Evolutionary conservation across 2,113 vertebrate genomes (phyloP).

Genomic region (Microcebus murinus): DNA sequence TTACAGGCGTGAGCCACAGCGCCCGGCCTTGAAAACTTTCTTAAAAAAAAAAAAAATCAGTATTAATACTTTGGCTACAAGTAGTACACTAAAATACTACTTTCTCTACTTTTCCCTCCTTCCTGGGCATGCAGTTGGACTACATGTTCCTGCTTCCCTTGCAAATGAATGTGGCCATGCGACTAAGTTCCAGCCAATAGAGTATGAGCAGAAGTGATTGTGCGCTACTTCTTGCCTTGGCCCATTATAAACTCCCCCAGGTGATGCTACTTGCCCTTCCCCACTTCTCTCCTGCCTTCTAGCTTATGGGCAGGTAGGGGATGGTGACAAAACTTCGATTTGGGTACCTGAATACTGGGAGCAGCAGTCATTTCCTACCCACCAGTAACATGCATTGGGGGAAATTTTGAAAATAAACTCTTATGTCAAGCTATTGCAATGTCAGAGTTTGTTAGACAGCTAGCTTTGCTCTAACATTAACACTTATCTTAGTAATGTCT

Average conservation of each 20-base stretch:
- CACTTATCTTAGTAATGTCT: not conserved
- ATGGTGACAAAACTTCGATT: no score
- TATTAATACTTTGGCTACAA: not conserved
- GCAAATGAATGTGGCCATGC: not conserved
- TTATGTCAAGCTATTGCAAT: not conserved
- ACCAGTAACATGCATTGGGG: not conserved
- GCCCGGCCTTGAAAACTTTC: constrained; percentile 36
- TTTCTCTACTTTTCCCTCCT: not conserved
- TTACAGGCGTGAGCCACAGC: no score
- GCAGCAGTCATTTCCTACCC: not conserved
- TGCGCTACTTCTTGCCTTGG: not conserved
- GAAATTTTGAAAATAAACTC: constrained; percentile 15
- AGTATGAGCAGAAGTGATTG: not conserved
- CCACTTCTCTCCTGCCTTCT: not conserved
- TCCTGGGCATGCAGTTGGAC: not conserved
- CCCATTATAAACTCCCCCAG: not conserved
- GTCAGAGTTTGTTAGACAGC: not conserved
- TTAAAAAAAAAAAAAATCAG: not conserved
- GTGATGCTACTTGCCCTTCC: not conserved
- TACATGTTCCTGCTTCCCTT: not conserved
- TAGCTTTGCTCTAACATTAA: not conserved
- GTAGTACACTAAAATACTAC: not conserved
- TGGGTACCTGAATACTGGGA: not conserved
- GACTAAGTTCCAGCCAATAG: not conserved
- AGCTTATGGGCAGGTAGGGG: not conserved